Percentiles rank a stretch among this genome's conserved stretches.
phyloP scores from a whole-genome alignment of 2,888 invertebrate genomes.

The Ethmia dodecea region DNA sequence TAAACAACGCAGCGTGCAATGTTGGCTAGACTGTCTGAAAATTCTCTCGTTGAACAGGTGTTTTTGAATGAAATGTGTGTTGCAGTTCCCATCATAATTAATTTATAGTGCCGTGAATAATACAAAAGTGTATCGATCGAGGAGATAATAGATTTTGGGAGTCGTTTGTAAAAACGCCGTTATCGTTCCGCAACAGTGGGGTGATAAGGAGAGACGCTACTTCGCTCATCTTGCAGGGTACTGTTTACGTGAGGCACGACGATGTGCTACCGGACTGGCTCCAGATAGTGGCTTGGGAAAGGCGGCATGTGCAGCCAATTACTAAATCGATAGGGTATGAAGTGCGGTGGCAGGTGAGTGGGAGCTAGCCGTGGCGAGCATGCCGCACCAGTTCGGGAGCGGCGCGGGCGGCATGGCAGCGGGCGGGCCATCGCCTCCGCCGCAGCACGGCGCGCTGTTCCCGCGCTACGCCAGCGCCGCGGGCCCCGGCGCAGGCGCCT shows the following conservation, averaged over 20 bases:
- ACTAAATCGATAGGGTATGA: slow-evolving; percentile 35
- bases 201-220: slow-evolving; percentile 32
- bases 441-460: slow-evolving; percentile 76
- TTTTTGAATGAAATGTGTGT: slow-evolving; percentile 83
- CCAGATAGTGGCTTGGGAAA: slow-evolving; percentile 31
- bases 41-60: slow-evolving; percentile 85
- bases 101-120: slow-evolving; percentile 70
- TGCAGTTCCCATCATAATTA: slow-evolving; percentile 71
- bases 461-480: slow-evolving; percentile 80
- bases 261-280: slow-evolving; percentile 17
- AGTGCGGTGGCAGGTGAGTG: slow-evolving; percentile 52
- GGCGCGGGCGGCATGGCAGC: slow-evolving; percentile 83
- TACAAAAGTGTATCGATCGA: slow-evolving; percentile 69
- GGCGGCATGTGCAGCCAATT: slow-evolving; percentile 21
- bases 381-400: slow-evolving; percentile 90
- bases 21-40: slow-evolving; percentile 82
- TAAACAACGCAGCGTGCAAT: slow-evolving; percentile 25
- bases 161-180: slow-evolving; percentile 15
- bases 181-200: slow-evolving; percentile 15
- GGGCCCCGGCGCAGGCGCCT: slow-evolving; percentile 77
- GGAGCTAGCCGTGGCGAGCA: slow-evolving; percentile 72
- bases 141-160: slow-evolving; percentile 29
- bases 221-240: slow-evolving; percentile 19
- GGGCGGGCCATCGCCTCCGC: slow-evolving; percentile 86
- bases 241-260: slow-evolving; percentile 9